A percentile compares a stretch with the other conserved stretches of the same genome.
phyloP scores from a whole-genome alignment of 2,888 invertebrate species.

The Apamea crenata region DNA sequence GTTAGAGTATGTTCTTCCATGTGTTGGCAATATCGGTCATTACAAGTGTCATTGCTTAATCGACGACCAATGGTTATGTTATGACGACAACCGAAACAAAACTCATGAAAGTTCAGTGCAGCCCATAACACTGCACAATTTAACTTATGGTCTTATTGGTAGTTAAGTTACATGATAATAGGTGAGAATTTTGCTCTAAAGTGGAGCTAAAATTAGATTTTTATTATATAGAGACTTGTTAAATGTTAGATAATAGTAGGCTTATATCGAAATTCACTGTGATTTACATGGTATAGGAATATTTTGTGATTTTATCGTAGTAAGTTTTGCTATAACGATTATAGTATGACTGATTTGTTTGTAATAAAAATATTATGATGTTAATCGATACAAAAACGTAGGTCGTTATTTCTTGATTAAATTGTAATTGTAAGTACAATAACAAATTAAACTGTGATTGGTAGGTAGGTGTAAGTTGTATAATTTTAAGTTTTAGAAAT shows the following conservation, averaged over 20 bases:
- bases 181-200: slow-evolving; percentile 44
- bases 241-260: slow-evolving; percentile 44
- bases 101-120: slow-evolving; percentile 41
- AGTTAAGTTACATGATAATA: slow-evolving; percentile 44
- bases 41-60: slow-evolving; percentile 44
- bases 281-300: slow-evolving; percentile 45
- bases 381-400: slow-evolving; percentile 45
- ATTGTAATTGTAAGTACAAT: slow-evolving; percentile 37
- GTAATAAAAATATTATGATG: slow-evolving; percentile 45
- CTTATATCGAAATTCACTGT: slow-evolving; percentile 44
- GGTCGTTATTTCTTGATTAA: slow-evolving; percentile 46
- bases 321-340: slow-evolving; percentile 46
- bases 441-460: too few relatives aligned
- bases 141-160: slow-evolving; percentile 46
- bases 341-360: slow-evolving; percentile 46
- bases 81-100: slow-evolving; percentile 41
- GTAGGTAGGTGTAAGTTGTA: too few relatives aligned
- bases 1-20: slow-evolving; percentile 40
- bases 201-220: slow-evolving; percentile 42
- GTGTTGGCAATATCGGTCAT: slow-evolving; percentile 43
- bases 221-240: slow-evolving; percentile 46
- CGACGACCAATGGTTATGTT: slow-evolving; percentile 40
- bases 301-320: slow-evolving; percentile 45
- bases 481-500: too few relatives aligned
- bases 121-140: slow-evolving; percentile 42